Conservation (phyloP, 2,797 vertebrate genomes). For the Xenops minutus region DNA sequence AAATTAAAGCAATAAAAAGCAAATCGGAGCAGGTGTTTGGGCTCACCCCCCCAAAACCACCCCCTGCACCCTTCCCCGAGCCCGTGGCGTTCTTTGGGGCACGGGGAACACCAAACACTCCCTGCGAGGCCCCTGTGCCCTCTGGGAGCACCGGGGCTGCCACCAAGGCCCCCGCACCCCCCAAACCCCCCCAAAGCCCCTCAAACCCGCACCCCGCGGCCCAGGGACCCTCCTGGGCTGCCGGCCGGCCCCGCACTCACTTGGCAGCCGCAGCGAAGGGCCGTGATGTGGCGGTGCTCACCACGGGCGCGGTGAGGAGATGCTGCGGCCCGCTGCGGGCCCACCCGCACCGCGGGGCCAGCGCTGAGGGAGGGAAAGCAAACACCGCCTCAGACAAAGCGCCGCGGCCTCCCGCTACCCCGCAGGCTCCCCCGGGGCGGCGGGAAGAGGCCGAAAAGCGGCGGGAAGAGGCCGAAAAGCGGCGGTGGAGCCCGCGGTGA, state of each 20-base stretch:
- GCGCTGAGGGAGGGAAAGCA: constrained; percentile 13
- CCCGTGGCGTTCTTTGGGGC: too few relatives aligned
- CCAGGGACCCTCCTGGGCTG: background rate
- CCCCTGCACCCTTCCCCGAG: too few relatives aligned
- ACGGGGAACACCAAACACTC: rapidly evolving
- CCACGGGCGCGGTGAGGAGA: background rate
- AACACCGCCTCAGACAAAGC: background rate
- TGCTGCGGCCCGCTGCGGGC: background rate
- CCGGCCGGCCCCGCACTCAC: constrained; percentile 59
- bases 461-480: too few relatives aligned
- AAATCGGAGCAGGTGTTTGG: rapidly evolving
- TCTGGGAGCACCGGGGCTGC: too few relatives aligned
- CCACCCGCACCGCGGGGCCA: constrained; percentile 9
- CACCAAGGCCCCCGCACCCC: too few relatives aligned
- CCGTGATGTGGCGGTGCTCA: background rate
- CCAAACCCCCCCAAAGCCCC: rapidly evolving
- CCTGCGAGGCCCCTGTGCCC: rapidly evolving
- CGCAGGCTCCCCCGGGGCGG: too few relatives aligned
- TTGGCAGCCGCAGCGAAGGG: constrained; percentile 55
- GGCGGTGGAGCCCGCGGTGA: too few relatives aligned
- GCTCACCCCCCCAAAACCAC: rapidly evolving
- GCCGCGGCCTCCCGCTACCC: too few relatives aligned
- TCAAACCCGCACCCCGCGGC: rapidly evolving
- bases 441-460: too few relatives aligned
- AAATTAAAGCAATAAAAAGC: background rate